Conservation (phyloP, 2,888 invertebrate species). For the Andrena bicolor region DNA sequence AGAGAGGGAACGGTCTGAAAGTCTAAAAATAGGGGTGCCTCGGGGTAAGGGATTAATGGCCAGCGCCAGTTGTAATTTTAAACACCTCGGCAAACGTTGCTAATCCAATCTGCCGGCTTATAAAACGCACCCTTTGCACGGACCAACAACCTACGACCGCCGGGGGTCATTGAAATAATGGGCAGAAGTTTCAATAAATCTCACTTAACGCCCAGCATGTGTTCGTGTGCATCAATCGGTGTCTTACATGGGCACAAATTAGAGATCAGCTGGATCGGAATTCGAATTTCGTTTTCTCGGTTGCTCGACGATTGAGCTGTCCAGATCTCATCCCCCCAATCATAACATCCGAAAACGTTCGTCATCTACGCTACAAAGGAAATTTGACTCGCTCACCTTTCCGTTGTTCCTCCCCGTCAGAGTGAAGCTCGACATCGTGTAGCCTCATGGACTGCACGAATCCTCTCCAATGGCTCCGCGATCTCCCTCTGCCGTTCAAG, state of each 20-base stretch:
- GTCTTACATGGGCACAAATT: slow-evolving; percentile 1
- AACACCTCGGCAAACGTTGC: slow-evolving; percentile 67
- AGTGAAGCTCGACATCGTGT: slow-evolving; percentile 79
- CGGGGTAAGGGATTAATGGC: slow-evolving; percentile 67
- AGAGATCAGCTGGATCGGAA: background rate
- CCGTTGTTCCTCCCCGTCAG: slow-evolving; percentile 80
- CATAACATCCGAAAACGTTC: too few relatives aligned
- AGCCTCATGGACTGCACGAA: slow-evolving; percentile 80
- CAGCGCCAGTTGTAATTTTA: slow-evolving; percentile 68
- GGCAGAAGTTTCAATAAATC: slow-evolving; percentile 46
- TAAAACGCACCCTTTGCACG: slow-evolving; percentile 49
- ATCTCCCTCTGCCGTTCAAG: slow-evolving; percentile 70
- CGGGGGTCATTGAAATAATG: slow-evolving; percentile 44
- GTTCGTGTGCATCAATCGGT: slow-evolving; percentile 15
- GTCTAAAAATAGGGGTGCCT: slow-evolving; percentile 76
- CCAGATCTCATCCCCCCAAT: background rate
- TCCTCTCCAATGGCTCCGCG: slow-evolving; percentile 78
- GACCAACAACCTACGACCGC: background rate
- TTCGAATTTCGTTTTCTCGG: background rate
- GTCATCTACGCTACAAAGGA: background rate
- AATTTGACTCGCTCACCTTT: slow-evolving; percentile 74
- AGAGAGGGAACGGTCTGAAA: slow-evolving; percentile 45
- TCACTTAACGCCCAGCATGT: slow-evolving; percentile 37
- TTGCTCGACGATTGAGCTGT: background rate
- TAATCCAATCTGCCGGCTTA: slow-evolving; percentile 67